Conservation (phyloP, 2,888 invertebrate genomes). For the Cistogaster globosa region DNA sequence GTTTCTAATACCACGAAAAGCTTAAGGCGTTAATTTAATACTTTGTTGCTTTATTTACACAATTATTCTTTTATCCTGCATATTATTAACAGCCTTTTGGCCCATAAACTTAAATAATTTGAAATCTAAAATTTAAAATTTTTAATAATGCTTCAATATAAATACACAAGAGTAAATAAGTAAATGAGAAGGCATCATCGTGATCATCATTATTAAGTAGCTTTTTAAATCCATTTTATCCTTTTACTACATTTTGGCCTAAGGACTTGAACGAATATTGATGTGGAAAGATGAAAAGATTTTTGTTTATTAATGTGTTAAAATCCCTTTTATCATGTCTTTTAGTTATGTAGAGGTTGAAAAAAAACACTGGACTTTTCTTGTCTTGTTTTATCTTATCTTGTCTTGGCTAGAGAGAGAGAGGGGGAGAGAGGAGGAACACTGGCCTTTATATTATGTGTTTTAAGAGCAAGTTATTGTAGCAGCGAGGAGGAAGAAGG, state of each 20-base stretch:
- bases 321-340: conserved; percentile 63
- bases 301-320: conserved; percentile 64
- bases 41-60: not conserved
- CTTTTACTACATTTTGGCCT: conserved; percentile 41
- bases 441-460: conserved; percentile 19
- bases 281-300: conserved; percentile 9
- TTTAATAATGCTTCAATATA: conserved; percentile 35
- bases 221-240: conserved; percentile 56
- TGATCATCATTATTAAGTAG: conserved; percentile 48
- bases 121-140: conserved; percentile 54
- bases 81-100: conserved; percentile 40
- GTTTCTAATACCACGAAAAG: not conserved
- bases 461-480: not conserved
- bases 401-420: not conserved
- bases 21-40: conserved; percentile 23
- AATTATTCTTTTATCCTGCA: not conserved
- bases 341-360: not conserved
- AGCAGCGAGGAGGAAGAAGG: not conserved
- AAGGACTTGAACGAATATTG: conserved; percentile 52
- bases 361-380: not conserved
- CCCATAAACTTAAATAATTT: conserved; percentile 33
- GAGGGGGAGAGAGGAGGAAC: not conserved
- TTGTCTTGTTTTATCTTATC: not conserved
- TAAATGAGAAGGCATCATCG: conserved; percentile 7
- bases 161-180: conserved; percentile 33